Conservation (phyloP, 2,888 invertebrate species). For the Lordiphosa fenestrarum region DNA sequence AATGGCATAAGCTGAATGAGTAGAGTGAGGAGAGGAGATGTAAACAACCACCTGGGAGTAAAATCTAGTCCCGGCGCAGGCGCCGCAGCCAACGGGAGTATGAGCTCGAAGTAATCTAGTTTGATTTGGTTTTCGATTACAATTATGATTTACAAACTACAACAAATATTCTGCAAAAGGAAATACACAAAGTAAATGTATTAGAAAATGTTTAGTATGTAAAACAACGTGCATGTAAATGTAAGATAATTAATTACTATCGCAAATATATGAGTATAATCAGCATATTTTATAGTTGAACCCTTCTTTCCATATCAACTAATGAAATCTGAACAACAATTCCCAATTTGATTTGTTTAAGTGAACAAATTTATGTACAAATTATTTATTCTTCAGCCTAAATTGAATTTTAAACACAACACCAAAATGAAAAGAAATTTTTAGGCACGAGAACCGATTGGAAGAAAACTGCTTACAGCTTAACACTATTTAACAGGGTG, state of each 20-base stretch:
- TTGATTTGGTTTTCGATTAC: too few relatives aligned
- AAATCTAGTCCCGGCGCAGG: slow-evolving; percentile 45
- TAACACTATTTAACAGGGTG: slow-evolving; percentile 36
- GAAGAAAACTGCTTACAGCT: slow-evolving; percentile 33
- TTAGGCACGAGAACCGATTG: slow-evolving; percentile 20
- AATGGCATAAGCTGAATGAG: slow-evolving; percentile 99
- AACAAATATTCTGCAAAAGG: slow-evolving; percentile 22
- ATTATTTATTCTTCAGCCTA: slow-evolving; percentile 5
- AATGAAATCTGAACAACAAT: slow-evolving; percentile 4
- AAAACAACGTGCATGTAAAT: slow-evolving; percentile 43
- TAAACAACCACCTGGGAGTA: slow-evolving; percentile 4
- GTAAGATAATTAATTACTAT: slow-evolving; percentile 51
- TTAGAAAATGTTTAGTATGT: slow-evolving; percentile 70
- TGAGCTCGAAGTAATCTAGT: slow-evolving; percentile 16
- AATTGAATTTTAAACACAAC: slow-evolving; percentile 6
- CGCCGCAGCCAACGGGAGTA: slow-evolving; percentile 37
- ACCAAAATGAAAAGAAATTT: slow-evolving; percentile 9
- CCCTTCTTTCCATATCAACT: slow-evolving; percentile 21
- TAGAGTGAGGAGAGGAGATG: slow-evolving; percentile 78
- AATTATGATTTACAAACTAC: neutral
- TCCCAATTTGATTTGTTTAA: slow-evolving; percentile 7
- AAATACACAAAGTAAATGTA: slow-evolving; percentile 60
- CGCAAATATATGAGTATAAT: slow-evolving; percentile 20
- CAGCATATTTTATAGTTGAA: too few relatives aligned
- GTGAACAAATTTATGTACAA: slow-evolving; percentile 10